Evolutionary conservation across 1,140 invertebrate species (phyloP).

Genomic region (Pseudomyrmex sp.): DNA sequence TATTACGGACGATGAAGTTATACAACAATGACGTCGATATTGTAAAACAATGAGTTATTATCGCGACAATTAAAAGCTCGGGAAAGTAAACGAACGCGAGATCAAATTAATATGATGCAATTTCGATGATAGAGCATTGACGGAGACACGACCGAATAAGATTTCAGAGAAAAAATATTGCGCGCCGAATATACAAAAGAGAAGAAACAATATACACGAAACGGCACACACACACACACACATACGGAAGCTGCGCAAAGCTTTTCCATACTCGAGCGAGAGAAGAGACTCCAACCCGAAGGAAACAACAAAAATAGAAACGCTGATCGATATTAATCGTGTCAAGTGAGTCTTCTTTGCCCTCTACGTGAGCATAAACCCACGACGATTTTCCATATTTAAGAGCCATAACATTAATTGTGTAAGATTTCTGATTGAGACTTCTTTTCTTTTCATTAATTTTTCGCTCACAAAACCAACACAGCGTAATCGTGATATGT

Average conservation of each 20-base stretch:
- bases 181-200: background rate
- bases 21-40: background rate
- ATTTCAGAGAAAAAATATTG: too few relatives aligned
- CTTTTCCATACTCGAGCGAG: background rate
- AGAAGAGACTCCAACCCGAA: background rate
- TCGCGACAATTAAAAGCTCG: background rate
- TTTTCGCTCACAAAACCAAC: background rate
- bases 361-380: constrained; percentile 71
- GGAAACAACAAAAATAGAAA: constrained; percentile 81
- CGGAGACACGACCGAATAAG: too few relatives aligned
- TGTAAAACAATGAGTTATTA: constrained; percentile 5
- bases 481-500: too few relatives aligned
- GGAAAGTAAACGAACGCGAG: too few relatives aligned
- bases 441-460: background rate
- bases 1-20: background rate
- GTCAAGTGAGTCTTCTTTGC: constrained; percentile 79
- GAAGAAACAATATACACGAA: background rate
- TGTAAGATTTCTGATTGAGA: background rate
- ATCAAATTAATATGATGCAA: too few relatives aligned
- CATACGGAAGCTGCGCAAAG: background rate
- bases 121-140: too few relatives aligned
- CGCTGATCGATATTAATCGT: constrained; percentile 82
- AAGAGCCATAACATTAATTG: background rate
- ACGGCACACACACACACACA: background rate
- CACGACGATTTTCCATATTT: constrained; percentile 36